Percentiles rank a stretch among this genome's conserved stretches.
Evolutionary conservation across 2,888 invertebrate genomes (phyloP).

Genomic region (Panzeria rudis): DNA sequence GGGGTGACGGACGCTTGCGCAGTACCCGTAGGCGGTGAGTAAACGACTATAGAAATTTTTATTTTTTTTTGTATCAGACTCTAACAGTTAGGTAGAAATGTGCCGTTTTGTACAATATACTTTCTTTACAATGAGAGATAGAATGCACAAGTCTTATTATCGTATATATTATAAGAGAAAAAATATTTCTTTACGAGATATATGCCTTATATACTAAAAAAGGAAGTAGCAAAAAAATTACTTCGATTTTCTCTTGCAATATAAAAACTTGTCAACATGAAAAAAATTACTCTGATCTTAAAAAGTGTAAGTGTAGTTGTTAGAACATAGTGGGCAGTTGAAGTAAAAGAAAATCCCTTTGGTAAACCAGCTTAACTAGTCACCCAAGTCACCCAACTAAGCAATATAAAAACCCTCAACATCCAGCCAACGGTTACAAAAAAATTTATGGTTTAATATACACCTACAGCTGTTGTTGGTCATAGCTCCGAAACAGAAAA

Average conservation of each 20-base stretch:
- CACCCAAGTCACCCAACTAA: not conserved
- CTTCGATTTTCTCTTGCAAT: not conserved
- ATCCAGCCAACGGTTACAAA: constrained; percentile 32
- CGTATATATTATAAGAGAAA: too few relatives aligned
- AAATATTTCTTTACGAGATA: too few relatives aligned
- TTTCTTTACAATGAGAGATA: too few relatives aligned
- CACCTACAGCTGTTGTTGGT: constrained; percentile 58
- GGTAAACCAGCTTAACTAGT: not conserved
- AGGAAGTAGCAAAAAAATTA: too few relatives aligned
- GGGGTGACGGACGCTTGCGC: too few relatives aligned
- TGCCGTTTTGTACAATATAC: too few relatives aligned
- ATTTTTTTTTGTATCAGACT: too few relatives aligned
- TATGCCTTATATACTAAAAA: too few relatives aligned
- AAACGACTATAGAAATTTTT: too few relatives aligned
- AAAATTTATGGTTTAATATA: constrained; percentile 58
- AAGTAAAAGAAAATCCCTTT: not conserved
- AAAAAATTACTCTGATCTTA: constrained; percentile 16
- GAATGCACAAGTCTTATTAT: too few relatives aligned
- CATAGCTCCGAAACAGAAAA: constrained; percentile 34
- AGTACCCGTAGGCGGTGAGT: too few relatives aligned
- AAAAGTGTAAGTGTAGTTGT: not conserved
- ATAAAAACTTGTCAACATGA: constrained; percentile 48
- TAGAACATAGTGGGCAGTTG: not conserved
- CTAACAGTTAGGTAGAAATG: too few relatives aligned
- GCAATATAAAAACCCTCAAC: not conserved